Base-by-base conservation (phyloP, 2,888 invertebrate genomes). In the Drosophila meridionalis region DNA sequence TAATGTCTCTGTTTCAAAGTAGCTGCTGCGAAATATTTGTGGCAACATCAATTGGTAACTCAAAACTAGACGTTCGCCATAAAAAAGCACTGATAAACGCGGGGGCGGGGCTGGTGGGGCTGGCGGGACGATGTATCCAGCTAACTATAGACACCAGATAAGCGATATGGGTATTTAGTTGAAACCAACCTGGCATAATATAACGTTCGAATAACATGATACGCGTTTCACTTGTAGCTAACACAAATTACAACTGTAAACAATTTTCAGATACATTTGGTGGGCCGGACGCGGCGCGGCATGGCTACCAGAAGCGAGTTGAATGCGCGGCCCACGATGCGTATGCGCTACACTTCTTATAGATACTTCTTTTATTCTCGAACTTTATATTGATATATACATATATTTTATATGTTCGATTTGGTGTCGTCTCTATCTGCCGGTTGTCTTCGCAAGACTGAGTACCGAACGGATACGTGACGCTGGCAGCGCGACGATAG, bases 391-490 rank as follows among this genome's bases (percentile, higher is more conserved):
- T 48, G 59, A 56, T 11, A 14, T n/a, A 42, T 42, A 42, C 20
- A 42, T 43, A 20, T 43, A 40, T 67, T 42, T 59, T 36, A 20
- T 66, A 30, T 38, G 52, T 73, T 66, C 60, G 69, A 32, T 78
- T 88, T 68, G 60, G 81, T 87, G 88, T 89, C 90, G 87, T 92
- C 92, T 93, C 91, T 93, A 92, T 92, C 93, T 93, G 92, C 87
- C 89, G 92, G 92, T 90, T 92, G 92, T 91, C 92, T 89, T 90
- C 83, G 87, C 89, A 92, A 92, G 90, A 93, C 93, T 92, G 86
- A 92, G 70, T 78, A 88, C 73, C 73, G 69, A 81, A 86, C 80
- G 90, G 88, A 86, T 84, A 80, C 78, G 86, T 71, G 80, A 86
- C 78, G 77, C 85, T 69, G 74, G 61, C 73, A 83, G 76, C 73